Conservation (phyloP, 2,888 invertebrate genomes). For the Endotricha flammealis region DNA sequence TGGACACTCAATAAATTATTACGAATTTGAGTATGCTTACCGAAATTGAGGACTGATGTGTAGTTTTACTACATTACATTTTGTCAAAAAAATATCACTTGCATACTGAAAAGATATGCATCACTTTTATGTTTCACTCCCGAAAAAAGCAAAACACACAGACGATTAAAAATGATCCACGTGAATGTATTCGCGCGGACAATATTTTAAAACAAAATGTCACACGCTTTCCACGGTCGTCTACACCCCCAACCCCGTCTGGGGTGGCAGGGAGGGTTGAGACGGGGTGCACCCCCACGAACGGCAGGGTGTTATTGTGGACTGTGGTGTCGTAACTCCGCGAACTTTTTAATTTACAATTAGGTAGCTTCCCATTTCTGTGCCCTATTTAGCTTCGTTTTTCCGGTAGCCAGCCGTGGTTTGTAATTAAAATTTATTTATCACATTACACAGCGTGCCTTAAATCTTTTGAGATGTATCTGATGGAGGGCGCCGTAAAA, state of each 20-base stretch:
- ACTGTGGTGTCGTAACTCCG: conserved; percentile 78
- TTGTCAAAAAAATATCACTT: no score
- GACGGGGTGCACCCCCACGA: conserved; percentile 37
- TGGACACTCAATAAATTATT: no score
- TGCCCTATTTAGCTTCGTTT: conserved; percentile 78
- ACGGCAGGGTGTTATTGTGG: conserved; percentile 72
- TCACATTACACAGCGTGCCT: conserved; percentile 48
- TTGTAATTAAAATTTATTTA: conserved; percentile 75
- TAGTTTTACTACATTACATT: no score
- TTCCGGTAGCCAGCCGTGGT: conserved; percentile 62
- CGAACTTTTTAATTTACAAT: conserved; percentile 79
- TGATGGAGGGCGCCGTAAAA: conserved; percentile 20
- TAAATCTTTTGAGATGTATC: conserved; percentile 41
- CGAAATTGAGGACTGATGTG: no score
- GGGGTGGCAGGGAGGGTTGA: conserved; percentile 24
- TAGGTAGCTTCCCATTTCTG: conserved; percentile 78
- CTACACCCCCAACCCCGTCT: conserved; percentile 45
- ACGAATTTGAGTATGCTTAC: no score
- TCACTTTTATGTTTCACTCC: conserved; percentile 29
- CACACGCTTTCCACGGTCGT: conserved; percentile 75
- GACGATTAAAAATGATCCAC: conserved; percentile 73
- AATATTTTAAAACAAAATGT: conserved; percentile 79
- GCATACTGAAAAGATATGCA: no score
- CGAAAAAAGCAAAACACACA: conserved; percentile 54
- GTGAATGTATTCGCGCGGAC: conserved; percentile 75